Base-by-base conservation (phyloP, 2,888 invertebrate genomes). In the Polydrusus pterygomalis region DNA sequence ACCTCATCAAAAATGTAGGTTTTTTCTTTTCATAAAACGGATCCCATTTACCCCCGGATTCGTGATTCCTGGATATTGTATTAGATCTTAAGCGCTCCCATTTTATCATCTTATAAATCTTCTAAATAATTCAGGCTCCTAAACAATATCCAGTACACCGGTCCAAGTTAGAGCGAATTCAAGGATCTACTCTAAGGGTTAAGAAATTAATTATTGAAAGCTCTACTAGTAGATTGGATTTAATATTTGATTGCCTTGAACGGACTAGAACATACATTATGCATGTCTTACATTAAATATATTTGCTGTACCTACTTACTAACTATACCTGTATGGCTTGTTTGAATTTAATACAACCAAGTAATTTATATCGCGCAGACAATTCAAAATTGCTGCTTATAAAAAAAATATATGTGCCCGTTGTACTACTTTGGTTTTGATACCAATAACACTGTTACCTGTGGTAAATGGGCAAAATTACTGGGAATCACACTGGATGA, bases 221-320 rank as follows among this genome's bases (percentile, higher is more conserved):
- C 72, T 63, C 67, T 43, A 78, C 78, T 76, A 78, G 65, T 74
- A 78, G 78, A 78, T 78, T 77, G 78, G 70, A 76, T 78, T 78
- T 78, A 78, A 78, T 78, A 78, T 78, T 78, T 78, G 77, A 78
- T 78, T 43, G 60, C 72, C 49, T 56, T 68, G 76, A 78, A 74
- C 74, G 78, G 78, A 76, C 78, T 73, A 63, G 70, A 15, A 70
- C 15, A 70, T 62, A 58, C 47, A 71, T 77, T 72, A 77, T 75
- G 73, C 58, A 77, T 40, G 51, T 25, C 70, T 67, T 25, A 73
- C 77, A 73, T 72, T 75, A 70, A 75, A 70, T 71, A 67, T 75
- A 60, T 75, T 75, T 70, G 64, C 63, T 51, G n/a, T 63, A 68
- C 17, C 13, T 49, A n/a, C n/a, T n/a, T n/a, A n/a, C n/a, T n/a